These are phyloP conservation scores for Epirrhoe tristata DNA, from an alignment of 2,888 invertebrate genomes.

Conservation along the genomic window DNA sequence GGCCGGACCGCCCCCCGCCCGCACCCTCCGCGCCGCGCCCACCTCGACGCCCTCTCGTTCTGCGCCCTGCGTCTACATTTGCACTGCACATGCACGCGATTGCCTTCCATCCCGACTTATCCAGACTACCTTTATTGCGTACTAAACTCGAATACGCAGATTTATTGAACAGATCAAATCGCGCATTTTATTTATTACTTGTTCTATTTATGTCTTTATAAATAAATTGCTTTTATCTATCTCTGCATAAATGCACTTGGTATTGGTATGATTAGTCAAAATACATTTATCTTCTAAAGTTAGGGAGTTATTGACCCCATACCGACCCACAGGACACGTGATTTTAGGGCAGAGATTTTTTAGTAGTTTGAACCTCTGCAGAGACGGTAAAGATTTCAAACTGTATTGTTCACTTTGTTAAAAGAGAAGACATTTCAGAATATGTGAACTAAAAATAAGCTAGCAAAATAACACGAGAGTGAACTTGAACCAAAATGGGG, in stretches of 20 bases:
- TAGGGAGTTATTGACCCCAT: slow-evolving; percentile 79
- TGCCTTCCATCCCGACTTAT: slow-evolving; percentile 42
- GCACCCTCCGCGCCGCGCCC: slow-evolving; percentile 53
- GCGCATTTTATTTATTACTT: neutral
- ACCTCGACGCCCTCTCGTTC: slow-evolving; percentile 55
- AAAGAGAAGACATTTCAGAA: slow-evolving; percentile 36
- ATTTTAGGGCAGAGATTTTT: slow-evolving; percentile 52
- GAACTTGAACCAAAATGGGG: slow-evolving; percentile 77
- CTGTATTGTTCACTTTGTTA: slow-evolving; percentile 12
- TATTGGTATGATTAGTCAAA: slow-evolving; percentile 13
- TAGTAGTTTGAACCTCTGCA: neutral
- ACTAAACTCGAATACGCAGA: slow-evolving; percentile 19
- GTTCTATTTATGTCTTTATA: no score
- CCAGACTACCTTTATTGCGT: slow-evolving; percentile 41
- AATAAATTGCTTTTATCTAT: no score
- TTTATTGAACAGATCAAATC: neutral
- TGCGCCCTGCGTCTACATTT: slow-evolving; percentile 64
- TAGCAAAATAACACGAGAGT: slow-evolving; percentile 66
- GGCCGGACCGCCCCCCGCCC: slow-evolving; percentile 64
- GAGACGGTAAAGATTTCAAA: slow-evolving; percentile 1
- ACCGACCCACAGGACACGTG: slow-evolving; percentile 81
- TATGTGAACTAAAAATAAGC: slow-evolving; percentile 45
- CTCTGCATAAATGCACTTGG: slow-evolving; percentile 18
- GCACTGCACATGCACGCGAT: slow-evolving; percentile 60
- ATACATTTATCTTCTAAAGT: slow-evolving; percentile 26